Percentiles rank a stretch among this genome's conserved stretches.
Conservation (phyloP, 1,140 invertebrate genomes). For the Drosophila pseudoobscura region DNA sequence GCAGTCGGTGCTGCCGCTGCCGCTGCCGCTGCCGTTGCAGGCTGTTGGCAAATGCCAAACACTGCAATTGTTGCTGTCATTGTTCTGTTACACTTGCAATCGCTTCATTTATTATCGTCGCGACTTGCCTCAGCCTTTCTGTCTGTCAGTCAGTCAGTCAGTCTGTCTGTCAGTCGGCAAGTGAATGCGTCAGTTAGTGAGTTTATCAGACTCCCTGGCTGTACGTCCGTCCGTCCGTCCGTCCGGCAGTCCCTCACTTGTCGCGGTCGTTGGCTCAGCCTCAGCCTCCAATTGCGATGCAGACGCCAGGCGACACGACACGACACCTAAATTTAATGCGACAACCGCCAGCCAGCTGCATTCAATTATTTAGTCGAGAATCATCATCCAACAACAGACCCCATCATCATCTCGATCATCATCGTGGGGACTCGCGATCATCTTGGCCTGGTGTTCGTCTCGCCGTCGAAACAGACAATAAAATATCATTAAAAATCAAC, state of each 20-base stretch:
- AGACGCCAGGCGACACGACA: constrained; percentile 49
- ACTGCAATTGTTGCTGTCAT: constrained; percentile 82
- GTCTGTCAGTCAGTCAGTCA: constrained; percentile 30
- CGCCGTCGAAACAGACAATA: constrained; percentile 73
- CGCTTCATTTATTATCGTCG: constrained; percentile 80
- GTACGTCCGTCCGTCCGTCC: constrained; percentile 4
- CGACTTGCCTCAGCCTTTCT: constrained; percentile 37
- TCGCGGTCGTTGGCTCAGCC: constrained; percentile 76
- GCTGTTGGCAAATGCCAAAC: constrained; percentile 79
- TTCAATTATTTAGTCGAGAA: constrained; percentile 81
- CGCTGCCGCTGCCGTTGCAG: constrained; percentile 28
- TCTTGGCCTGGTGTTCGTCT: constrained; percentile 32
- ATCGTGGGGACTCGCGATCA: constrained; percentile 44
- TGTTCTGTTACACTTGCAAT: constrained; percentile 82
- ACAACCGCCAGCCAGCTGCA: constrained; percentile 79
- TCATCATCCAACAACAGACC: too few species aligned
- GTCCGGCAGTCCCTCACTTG: constrained; percentile 49
- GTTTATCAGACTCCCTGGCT: constrained; percentile 27
- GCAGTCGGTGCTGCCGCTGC: constrained; percentile 15
- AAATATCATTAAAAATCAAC: constrained; percentile 79
- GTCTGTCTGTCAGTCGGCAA: constrained; percentile 38
- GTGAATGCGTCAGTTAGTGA: constrained; percentile 29
- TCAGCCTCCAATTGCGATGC: constrained; percentile 65
- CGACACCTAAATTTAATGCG: constrained; percentile 81
- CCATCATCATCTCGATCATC: too few species aligned